Conservation (phyloP, 2,888 invertebrate species). For the Coecobrya sp. region DNA sequence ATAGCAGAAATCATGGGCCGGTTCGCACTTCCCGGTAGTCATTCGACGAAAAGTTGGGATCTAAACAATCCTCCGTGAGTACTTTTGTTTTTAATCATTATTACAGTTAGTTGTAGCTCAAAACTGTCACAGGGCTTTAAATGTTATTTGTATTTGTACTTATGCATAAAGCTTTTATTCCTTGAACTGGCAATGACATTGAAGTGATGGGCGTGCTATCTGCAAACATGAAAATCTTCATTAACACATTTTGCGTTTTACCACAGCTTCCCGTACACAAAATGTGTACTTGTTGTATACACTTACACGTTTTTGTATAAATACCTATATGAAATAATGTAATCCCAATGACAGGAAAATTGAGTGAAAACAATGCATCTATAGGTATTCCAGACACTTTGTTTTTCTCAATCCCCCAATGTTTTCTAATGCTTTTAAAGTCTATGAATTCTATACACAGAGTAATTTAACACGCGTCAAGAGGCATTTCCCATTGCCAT, state of each 20-base stretch:
- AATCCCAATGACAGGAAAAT: too few relatives aligned
- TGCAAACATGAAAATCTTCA: neutral
- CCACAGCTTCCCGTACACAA: neutral
- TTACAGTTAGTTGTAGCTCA: neutral
- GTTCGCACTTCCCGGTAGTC: slow-evolving; percentile 59
- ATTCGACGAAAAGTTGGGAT: slow-evolving; percentile 70
- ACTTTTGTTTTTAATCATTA: neutral
- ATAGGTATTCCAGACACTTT: too few relatives aligned
- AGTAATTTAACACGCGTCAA: too few relatives aligned
- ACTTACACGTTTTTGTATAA: too few relatives aligned
- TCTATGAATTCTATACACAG: too few relatives aligned
- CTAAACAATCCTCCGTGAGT: slow-evolving; percentile 60
- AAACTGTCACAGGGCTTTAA: neutral
- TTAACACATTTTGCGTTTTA: neutral
- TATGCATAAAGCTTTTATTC: slow-evolving; percentile 7
- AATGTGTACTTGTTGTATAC: too few relatives aligned
- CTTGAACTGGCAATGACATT: neutral
- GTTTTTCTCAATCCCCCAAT: too few relatives aligned
- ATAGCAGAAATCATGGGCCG: slow-evolving; percentile 49
- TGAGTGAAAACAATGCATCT: too few relatives aligned
- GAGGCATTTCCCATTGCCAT: too few relatives aligned
- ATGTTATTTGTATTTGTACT: neutral
- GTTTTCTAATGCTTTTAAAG: too few relatives aligned
- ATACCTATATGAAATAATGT: too few relatives aligned
- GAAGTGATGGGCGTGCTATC: neutral